Percentiles rank a stretch among this genome's conserved stretches.
These are phyloP conservation scores for Catocala fraxini DNA, from an alignment of 2,888 invertebrate genomes.

Conservation along the genomic window DNA sequence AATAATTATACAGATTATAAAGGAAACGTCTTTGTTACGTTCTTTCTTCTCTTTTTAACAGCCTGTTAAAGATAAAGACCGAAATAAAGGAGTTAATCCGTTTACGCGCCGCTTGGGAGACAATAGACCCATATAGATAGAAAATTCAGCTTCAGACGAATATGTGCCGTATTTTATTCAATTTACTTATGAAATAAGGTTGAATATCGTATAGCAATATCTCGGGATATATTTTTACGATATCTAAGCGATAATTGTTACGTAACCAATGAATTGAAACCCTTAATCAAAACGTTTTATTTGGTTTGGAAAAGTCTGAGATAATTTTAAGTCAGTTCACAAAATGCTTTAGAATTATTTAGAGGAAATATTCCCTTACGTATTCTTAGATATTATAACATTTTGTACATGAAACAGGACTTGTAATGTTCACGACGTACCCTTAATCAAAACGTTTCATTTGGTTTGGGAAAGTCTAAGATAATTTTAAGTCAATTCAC, in stretches of 20 bases:
- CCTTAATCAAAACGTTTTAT: too few relatives aligned
- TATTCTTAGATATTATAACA: too few relatives aligned
- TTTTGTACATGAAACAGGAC: too few relatives aligned
- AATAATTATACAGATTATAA: slow-evolving; percentile 52
- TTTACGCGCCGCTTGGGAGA: slow-evolving; percentile 41
- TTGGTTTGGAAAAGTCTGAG: too few relatives aligned
- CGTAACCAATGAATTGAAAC: slow-evolving; percentile 21
- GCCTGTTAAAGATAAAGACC: slow-evolving; percentile 48
- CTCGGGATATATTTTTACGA: slow-evolving; percentile 25
- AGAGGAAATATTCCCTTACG: too few relatives aligned
- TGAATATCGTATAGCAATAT: slow-evolving; percentile 15
- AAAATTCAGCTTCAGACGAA: slow-evolving; percentile 17
- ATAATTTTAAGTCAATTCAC: too few relatives aligned
- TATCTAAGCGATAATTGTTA: slow-evolving; percentile 31
- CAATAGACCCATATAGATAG: slow-evolving; percentile 26
- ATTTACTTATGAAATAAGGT: slow-evolving; percentile 1
- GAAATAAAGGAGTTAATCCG: slow-evolving; percentile 46
- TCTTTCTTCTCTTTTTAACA: slow-evolving; percentile 50
- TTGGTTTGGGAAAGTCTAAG: too few relatives aligned
- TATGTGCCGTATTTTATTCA: slow-evolving; percentile 22
- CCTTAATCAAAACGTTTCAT: too few relatives aligned
- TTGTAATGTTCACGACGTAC: too few relatives aligned
- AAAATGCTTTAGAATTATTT: too few relatives aligned
- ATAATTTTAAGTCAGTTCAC: too few relatives aligned
- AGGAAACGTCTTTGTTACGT: slow-evolving; percentile 36